Base-by-base conservation (phyloP, 2,113 vertebrate species). In the Halcyon malimbica region DNA sequence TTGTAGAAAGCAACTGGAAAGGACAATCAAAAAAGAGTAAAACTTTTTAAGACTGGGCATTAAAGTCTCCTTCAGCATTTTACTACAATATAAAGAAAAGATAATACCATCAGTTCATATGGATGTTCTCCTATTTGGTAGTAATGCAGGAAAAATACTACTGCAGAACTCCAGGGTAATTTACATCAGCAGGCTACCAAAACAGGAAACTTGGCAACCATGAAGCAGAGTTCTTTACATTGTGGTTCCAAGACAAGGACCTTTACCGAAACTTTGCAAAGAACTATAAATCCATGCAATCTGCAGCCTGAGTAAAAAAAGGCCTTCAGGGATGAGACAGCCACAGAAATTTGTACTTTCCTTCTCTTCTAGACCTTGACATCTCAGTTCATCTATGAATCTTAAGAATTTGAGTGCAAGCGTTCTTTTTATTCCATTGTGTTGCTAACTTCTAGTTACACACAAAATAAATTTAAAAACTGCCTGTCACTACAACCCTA, bases 161-260 rank as follows among this genome's bases (percentile, higher is more conserved):
- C 3, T 60, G 7, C 33, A 70, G 16, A 85, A 77, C 19, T 77
- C n/a, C 5, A 48, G 5, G 29, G 39, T 79, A 80, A 23, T 46
- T 73, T 50, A 62, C 10, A 77, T 1, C 10, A 60, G 51, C 1
- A 62, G 16, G 10, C 16, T 31, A 62, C 26, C 10, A 59, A 83
- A 76, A 67, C 31, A 56, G 10, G 16, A 13, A 82, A 39, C 3
- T 10, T 63, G 3, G 3, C 24, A 44, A 39, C 28, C 6, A 4
- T 5, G 17, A 87, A 81, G 6, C 6, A 0, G 1, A 57, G 16
- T 3, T 65, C n/a, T 68, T 73, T 3, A 57, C 28, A 37, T 2
- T 33, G 16, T 20, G 14, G 31, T 86, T 88, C 21, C 29, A 64
- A 67, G 64, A 59, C 14, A 87, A 74, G 15, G 6, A 65, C 25